Percentiles rank a stretch among this genome's conserved stretches.
Evolutionary conservation across 2,888 invertebrate species (phyloP).

Genomic region (Nephrotoma guestfalica): DNA sequence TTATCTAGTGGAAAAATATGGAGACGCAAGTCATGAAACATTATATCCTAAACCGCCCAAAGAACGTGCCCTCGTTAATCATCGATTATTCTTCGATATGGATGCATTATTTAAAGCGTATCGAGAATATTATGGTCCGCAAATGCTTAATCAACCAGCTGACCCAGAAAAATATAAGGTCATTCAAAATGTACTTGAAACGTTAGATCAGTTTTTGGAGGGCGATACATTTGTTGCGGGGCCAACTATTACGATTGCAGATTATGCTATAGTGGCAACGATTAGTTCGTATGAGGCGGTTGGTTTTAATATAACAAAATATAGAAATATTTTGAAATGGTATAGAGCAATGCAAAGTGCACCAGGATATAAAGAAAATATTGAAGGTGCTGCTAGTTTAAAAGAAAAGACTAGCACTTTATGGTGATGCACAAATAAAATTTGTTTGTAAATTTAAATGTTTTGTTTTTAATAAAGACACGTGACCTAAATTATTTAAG

Average conservation of each 20-base stretch:
- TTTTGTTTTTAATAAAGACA: no score
- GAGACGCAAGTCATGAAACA: constrained; percentile 45
- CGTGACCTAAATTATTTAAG: no score
- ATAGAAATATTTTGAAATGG: constrained; percentile 53
- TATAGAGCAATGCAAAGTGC: constrained; percentile 41
- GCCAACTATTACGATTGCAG: constrained; percentile 59
- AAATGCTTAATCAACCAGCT: constrained; percentile 42
- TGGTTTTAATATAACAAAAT: constrained; percentile 50
- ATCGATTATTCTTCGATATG: constrained; percentile 65
- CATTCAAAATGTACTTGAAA: constrained; percentile 49
- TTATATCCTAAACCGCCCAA: constrained; percentile 63
- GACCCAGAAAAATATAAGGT: constrained; percentile 54
- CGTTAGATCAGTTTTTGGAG: constrained; percentile 54
- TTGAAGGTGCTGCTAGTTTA: constrained; percentile 40
- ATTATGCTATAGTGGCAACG: constrained; percentile 50
- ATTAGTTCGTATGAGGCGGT: constrained; percentile 56
- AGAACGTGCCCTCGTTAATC: constrained; percentile 61
- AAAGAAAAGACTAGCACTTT: constrained; percentile 21
- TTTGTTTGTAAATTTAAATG: no score
- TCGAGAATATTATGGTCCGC: constrained; percentile 51
- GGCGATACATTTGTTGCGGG: constrained; percentile 61
- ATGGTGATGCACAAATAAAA: neutral
- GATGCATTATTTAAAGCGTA: constrained; percentile 58
- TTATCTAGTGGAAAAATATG: constrained; percentile 69
- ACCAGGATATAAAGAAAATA: constrained; percentile 44